These are phyloP conservation scores for Cichlasoma orientale DNA, from an alignment of 2,797 vertebrate species.

Conservation along the genomic window DNA sequence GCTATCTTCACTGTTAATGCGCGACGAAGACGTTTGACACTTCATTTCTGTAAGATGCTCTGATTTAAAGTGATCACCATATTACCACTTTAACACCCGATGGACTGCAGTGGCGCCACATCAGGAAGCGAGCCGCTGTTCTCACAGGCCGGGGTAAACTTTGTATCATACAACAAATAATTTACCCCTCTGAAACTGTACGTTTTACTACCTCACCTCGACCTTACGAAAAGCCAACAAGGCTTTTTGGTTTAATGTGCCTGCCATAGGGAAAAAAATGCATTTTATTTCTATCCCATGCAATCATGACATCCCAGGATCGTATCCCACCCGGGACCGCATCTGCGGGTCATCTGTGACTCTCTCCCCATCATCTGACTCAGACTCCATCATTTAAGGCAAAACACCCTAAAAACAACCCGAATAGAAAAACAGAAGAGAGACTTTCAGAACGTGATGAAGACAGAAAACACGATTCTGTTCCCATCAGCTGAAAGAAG, in stretches of 20 bases:
- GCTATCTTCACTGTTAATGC: neutral
- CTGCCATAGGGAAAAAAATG: neutral
- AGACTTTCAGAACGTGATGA: neutral
- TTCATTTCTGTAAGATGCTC: neutral
- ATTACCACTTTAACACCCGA: neutral
- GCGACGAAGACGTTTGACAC: rapidly evolving
- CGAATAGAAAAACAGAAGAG: neutral
- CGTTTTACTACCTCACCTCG: neutral
- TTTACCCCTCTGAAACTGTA: neutral
- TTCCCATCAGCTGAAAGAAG: slow-evolving; percentile 6
- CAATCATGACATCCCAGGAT: neutral
- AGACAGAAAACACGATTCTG: slow-evolving; percentile 25
- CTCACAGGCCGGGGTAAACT: neutral
- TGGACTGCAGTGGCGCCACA: neutral
- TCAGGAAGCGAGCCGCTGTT: neutral
- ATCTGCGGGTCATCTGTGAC: neutral
- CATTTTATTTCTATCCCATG: neutral
- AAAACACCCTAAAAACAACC: neutral
- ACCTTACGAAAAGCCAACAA: neutral
- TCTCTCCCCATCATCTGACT: neutral
- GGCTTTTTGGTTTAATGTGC: neutral
- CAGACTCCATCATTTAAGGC: neutral
- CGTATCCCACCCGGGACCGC: neutral
- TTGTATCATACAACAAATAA: slow-evolving; percentile 15
- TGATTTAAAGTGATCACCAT: neutral